Percentiles rank a stretch among this genome's conserved stretches.
Conservation (phyloP, 2,888 invertebrate genomes). For the Pristionchus entomophagus region DNA sequence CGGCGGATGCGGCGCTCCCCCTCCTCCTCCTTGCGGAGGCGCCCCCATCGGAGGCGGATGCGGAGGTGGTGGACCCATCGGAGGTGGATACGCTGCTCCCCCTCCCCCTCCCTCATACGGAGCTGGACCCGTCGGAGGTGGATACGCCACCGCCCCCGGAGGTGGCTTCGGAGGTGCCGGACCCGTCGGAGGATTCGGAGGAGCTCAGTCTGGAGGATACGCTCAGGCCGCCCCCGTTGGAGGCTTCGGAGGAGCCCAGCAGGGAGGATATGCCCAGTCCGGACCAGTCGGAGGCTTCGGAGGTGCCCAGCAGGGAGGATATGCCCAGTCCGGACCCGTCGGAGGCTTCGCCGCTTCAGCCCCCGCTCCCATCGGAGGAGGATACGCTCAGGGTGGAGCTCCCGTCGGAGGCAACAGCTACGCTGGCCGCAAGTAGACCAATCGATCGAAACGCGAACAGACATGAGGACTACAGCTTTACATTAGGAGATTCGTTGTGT, state of each 20-base stretch:
- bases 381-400: conserved; percentile 4
- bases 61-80: not conserved
- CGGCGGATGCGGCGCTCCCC: conserved; percentile 35
- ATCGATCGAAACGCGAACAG: not conserved
- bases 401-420: conserved; percentile 14
- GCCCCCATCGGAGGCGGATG: too few species aligned
- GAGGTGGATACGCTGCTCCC: not conserved
- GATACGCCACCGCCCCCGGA: not conserved
- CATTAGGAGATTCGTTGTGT: conserved; percentile 17
- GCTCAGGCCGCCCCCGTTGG: not conserved
- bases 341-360: conserved; percentile 1
- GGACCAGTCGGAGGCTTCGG: conserved; percentile 31
- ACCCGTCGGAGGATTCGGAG: conserved; percentile 42
- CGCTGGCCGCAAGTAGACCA: conserved; percentile 42
- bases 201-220: not conserved
- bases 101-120: not conserved
- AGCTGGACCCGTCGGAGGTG: not conserved
- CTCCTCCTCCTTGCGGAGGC: not conserved
- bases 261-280: conserved; percentile 26
- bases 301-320: conserved; percentile 9
- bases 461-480: conserved; percentile 32
- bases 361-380: not conserved
- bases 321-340: conserved; percentile 11
- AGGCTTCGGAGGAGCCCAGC: not conserved
- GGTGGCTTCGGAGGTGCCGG: conserved; percentile 15